These are phyloP conservation scores for Phylloscopus trochiloides DNA, from an alignment of 2,113 vertebrate species.

Conservation along the genomic window DNA sequence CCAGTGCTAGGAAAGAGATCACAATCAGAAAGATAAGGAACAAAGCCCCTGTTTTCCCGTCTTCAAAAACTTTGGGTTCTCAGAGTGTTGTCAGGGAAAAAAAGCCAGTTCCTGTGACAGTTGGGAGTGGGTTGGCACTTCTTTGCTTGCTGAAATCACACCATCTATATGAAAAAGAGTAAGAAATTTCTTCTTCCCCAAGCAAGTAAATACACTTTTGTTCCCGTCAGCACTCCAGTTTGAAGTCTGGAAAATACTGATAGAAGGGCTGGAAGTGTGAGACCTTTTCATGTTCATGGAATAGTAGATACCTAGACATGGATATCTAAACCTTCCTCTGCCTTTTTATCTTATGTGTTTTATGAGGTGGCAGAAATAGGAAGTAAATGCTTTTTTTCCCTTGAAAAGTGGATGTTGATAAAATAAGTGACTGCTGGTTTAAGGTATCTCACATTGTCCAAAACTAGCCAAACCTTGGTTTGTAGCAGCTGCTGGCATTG, in stretches of 20 bases:
- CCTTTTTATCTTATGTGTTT: neutral
- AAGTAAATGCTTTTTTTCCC: neutral
- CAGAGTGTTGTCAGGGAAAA: neutral
- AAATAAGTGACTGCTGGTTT: neutral
- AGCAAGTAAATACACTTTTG: neutral
- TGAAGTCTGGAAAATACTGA: neutral
- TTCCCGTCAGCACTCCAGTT: neutral
- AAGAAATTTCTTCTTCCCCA: neutral
- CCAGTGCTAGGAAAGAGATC: neutral
- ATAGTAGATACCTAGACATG: neutral
- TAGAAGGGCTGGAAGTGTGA: neutral
- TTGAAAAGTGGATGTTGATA: neutral
- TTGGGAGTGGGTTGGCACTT: neutral
- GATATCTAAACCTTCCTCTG: neutral
- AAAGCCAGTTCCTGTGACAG: neutral
- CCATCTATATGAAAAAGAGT: neutral
- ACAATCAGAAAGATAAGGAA: neutral
- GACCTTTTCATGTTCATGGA: neutral
- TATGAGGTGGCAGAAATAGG: neutral
- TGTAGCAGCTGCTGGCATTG: neutral
- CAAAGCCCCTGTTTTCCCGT: neutral
- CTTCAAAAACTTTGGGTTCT: slow-evolving; percentile 20
- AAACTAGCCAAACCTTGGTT: neutral
- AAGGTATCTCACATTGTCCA: neutral
- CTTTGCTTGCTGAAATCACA: neutral